A percentile compares a stretch with the other conserved stretches of the same genome.
phyloP scores from a whole-genome alignment of 2,888 invertebrate genomes.

The Ichneumoninae sp. region DNA sequence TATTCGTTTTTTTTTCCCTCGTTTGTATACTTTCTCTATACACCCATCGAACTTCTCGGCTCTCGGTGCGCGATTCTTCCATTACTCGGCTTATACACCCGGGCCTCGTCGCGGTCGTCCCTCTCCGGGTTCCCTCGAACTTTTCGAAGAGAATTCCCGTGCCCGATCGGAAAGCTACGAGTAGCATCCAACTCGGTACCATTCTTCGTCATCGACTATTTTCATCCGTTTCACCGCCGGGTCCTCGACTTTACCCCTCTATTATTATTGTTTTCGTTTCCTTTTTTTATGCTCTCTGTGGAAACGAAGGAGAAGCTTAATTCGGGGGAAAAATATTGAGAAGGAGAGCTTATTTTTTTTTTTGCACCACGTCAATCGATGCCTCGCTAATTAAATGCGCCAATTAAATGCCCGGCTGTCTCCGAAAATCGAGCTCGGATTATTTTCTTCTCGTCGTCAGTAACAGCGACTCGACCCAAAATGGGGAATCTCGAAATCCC shows the following conservation, averaged over 20 bases:
- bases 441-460: too few relatives aligned
- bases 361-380: conserved; percentile 26
- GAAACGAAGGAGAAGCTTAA: conserved; percentile 34
- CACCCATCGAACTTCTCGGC: conserved; percentile 56
- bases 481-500: background rate
- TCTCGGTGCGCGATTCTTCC: conserved; percentile 57
- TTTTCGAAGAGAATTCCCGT: conserved; percentile 60
- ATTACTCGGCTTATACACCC: conserved; percentile 57
- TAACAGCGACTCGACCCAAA: background rate
- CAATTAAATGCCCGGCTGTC: background rate
- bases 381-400: conserved; percentile 13
- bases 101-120: conserved; percentile 17
- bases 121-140: conserved; percentile 51
- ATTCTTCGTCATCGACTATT: conserved; percentile 61
- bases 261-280: conserved; percentile 36
- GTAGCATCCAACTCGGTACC: conserved; percentile 26
- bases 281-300: conserved; percentile 28
- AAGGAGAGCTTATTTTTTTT: background rate
- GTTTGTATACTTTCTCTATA: conserved; percentile 42
- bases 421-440: background rate
- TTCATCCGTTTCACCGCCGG: conserved; percentile 31
- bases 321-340: conserved; percentile 7
- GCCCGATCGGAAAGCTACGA: conserved; percentile 5
- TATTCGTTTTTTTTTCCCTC: background rate
- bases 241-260: conserved; percentile 22